Conservation (phyloP, 2,888 invertebrate genomes). For the Heliconius ethilla region DNA sequence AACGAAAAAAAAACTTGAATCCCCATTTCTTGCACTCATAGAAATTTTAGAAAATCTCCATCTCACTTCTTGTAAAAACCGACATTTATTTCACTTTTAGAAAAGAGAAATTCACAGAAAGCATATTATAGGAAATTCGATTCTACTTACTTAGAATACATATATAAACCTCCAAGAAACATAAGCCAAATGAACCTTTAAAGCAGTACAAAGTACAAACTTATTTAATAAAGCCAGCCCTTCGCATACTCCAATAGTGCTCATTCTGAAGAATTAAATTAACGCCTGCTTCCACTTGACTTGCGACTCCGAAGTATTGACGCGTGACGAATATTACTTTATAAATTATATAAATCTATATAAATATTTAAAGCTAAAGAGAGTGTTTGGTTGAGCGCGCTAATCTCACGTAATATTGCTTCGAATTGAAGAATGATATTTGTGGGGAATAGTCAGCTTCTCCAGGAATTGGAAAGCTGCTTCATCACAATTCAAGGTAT, state of each 20-base stretch:
- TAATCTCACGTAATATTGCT: not conserved
- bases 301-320: slow-evolving; percentile 27
- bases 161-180: slow-evolving; percentile 12
- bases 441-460: not conserved
- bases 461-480: not conserved
- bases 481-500: too few relatives aligned
- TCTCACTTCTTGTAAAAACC: not conserved
- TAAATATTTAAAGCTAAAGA: not conserved
- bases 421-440: not conserved
- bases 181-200: slow-evolving; percentile 35
- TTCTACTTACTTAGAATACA: not conserved
- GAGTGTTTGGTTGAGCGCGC: not conserved
- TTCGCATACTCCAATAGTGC: slow-evolving; percentile 35
- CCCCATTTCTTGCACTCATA: too few relatives aligned
- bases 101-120: not conserved
- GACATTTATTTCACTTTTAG: not conserved
- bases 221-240: slow-evolving; percentile 41
- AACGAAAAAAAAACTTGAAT: too few relatives aligned
- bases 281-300: slow-evolving; percentile 45
- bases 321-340: slow-evolving; percentile 14
- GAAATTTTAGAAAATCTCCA: too few relatives aligned
- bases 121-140: not conserved
- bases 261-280: slow-evolving; percentile 41
- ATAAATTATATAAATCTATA: not conserved
- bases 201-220: slow-evolving; percentile 37